Percentiles rank a stretch among this genome's conserved stretches.
phyloP scores from a whole-genome alignment of 2,888 invertebrate species.

The Silvanus unidentatus region DNA sequence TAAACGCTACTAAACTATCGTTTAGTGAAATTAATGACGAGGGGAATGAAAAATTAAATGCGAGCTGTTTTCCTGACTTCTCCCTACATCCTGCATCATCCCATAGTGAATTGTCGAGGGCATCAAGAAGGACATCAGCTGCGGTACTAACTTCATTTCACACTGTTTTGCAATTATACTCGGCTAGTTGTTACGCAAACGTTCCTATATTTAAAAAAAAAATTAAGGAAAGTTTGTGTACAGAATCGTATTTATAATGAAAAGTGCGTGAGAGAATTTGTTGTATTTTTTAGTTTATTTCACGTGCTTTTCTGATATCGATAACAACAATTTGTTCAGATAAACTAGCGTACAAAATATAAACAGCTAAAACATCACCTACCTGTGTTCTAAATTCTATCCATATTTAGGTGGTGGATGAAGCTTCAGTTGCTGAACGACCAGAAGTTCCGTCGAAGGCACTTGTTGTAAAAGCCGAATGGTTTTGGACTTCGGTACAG shows the following conservation, averaged over 20 bases:
- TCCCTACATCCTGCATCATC: conserved; percentile 32
- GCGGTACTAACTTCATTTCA: conserved; percentile 46
- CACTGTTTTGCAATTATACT: conserved; percentile 17
- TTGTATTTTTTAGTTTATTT: too few relatives aligned
- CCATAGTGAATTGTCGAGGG: conserved; percentile 20
- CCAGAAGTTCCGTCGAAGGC: conserved; percentile 59
- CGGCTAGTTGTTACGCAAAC: background rate
- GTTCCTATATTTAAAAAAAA: too few relatives aligned
- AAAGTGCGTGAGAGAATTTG: too few relatives aligned
- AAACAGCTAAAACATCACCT: too few relatives aligned
- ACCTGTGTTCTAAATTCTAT: too few relatives aligned
- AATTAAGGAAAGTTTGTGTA: too few relatives aligned
- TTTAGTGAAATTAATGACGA: conserved; percentile 30
- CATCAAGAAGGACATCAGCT: conserved; percentile 37
- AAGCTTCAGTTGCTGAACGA: conserved; percentile 64
- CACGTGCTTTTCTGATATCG: too few relatives aligned
- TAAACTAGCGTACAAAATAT: too few relatives aligned
- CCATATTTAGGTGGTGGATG: conserved; percentile 71
- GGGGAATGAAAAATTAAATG: conserved; percentile 32
- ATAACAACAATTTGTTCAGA: too few relatives aligned
- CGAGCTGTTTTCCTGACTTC: conserved; percentile 42
- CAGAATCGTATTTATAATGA: too few relatives aligned
- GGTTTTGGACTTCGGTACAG: conserved; percentile 98
- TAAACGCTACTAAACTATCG: conserved; percentile 34
- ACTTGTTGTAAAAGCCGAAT: conserved; percentile 83